phyloP scores from a whole-genome alignment of 2,797 vertebrate genomes.

The Microctenopoma stevenorrisi region DNA sequence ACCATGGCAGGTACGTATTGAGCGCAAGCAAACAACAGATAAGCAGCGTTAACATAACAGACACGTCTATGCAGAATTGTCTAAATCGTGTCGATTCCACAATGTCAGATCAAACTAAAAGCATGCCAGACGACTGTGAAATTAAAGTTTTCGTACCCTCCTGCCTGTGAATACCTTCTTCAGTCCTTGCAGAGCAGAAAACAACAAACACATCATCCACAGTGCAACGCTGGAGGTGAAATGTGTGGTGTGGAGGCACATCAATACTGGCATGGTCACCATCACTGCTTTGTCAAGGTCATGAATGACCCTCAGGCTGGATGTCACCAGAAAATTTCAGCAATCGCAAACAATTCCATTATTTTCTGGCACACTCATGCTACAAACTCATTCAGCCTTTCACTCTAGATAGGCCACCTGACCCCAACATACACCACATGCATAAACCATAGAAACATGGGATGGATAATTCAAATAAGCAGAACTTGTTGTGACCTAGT shows the following conservation, averaged over 20 bases:
- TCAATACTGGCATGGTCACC: background rate
- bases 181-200: background rate
- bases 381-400: background rate
- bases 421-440: background rate
- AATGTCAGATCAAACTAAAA: background rate
- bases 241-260: background rate
- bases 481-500: background rate
- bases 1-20: background rate
- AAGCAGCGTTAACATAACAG: background rate
- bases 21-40: background rate
- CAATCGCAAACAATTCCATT: background rate
- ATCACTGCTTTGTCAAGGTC: constrained; percentile 1
- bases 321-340: background rate
- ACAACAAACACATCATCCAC: background rate
- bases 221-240: background rate
- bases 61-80: constrained; percentile 5
- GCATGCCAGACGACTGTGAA: constrained; percentile 4
- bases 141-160: background rate
- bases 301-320: background rate
- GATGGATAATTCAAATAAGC: constrained; percentile 1
- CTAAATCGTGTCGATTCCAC: background rate
- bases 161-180: background rate
- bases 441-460: background rate
- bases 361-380: background rate
- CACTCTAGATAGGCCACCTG: background rate